Base-by-base conservation (phyloP, 2,888 invertebrate genomes). In the Leucoma salicis region DNA sequence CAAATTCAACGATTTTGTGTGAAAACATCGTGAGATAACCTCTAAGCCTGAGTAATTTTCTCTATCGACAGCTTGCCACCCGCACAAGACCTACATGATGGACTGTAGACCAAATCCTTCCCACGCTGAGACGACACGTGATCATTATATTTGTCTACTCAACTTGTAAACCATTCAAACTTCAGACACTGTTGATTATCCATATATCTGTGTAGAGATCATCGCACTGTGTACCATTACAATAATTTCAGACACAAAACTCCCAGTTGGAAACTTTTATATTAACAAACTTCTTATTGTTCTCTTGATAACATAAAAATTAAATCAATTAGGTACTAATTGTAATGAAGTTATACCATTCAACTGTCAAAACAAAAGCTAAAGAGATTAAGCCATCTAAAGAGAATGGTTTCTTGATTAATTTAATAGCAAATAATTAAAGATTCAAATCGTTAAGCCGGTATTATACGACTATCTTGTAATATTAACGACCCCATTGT, bases 361-460 rank as follows among this genome's bases (percentile, higher is more conserved):
- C 1, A 49, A 47, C 31, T 13, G 28, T 38, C 12, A 14, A 25
- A 39, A 50, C 50, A 58, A 51, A 38, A 31, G 53, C 24, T 39
- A 35, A n/a, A n/a, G 25, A 49, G 45, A 51, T 56, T 49, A 59
- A 46, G 44, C 53, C 39, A 35, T 28, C 49, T 12, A 40, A 4
- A 13, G 52, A 49, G 42, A 46, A 49, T 49, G 39, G n/a, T 35
- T 39, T 32, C 40, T 32, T 46, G 44, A 49, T 52, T 62, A 58
- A 64, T 68, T 66, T 64, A 66, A 64, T 57, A 64, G 66, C 57
- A 61, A 67, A 62, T 61, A 56, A 64, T 63, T 60, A 43, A 54
- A 48, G 41, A 56, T 62, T 60, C 48, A 52, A 56, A 62, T 57
- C 49, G 42, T 49, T 46, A 43, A 50, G 45, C 34, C 42, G 39